These are phyloP conservation scores for Lonchura striata DNA, from an alignment of 2,113 vertebrate genomes.

Conservation along the genomic window DNA sequence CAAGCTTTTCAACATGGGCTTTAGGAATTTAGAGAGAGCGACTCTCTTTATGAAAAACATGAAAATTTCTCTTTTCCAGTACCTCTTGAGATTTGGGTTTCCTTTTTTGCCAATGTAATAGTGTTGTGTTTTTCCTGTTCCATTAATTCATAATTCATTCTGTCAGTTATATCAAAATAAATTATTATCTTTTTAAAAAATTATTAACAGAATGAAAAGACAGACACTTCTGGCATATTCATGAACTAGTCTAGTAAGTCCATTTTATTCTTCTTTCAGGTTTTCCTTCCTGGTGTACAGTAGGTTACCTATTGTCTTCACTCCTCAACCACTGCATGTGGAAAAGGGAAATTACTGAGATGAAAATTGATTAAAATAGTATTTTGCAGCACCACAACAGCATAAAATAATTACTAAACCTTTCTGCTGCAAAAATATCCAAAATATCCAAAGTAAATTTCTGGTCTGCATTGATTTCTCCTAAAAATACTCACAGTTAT, in stretches of 20 bases:
- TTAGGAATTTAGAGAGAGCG: not conserved
- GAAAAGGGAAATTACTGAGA: not conserved
- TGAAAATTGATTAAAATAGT: not conserved
- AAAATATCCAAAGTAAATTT: not conserved
- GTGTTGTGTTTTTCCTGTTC: not conserved
- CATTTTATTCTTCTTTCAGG: not conserved
- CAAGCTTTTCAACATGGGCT: not conserved
- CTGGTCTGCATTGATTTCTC: not conserved
- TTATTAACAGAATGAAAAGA: not conserved
- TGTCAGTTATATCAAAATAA: not conserved
- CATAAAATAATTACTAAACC: not conserved
- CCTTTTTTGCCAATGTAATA: not conserved
- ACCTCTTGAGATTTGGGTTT: not conserved
- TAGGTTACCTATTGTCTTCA: not conserved
- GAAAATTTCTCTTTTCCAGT: not conserved
- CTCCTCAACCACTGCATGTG: not conserved
- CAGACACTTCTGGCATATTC: not conserved
- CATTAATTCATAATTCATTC: not conserved
- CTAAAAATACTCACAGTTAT: not conserved
- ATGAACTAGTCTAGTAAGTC: not conserved
- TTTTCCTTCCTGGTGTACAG: not conserved
- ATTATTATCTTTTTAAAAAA: constrained; percentile 3
- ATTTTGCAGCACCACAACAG: not conserved
- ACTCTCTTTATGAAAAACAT: not conserved
- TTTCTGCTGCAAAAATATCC: not conserved